These are phyloP conservation scores for Octomys mimax DNA, from an alignment of 2,797 vertebrate genomes.

Conservation along the genomic window DNA sequence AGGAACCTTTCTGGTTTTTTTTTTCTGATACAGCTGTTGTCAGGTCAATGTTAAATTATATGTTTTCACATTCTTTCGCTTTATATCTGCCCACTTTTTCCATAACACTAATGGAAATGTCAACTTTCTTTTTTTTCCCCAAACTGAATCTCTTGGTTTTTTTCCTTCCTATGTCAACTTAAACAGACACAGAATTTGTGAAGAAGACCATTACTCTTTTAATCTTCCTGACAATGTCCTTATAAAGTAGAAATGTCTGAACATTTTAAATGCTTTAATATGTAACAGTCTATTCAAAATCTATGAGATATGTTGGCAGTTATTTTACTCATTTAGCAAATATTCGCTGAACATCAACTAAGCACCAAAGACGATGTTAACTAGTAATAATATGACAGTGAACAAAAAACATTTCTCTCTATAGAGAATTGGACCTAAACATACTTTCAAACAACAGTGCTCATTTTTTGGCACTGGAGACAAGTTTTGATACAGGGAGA, in stretches of 20 bases:
- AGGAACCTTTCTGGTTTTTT: background rate
- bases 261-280: background rate
- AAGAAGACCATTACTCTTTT: background rate
- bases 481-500: background rate
- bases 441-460: background rate
- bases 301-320: background rate
- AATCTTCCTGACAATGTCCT: background rate
- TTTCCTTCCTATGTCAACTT: background rate
- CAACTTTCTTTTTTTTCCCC: background rate
- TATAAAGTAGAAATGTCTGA: background rate
- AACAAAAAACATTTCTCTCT: background rate
- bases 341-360: background rate
- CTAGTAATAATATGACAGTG: background rate
- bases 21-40: background rate
- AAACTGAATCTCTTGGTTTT: background rate
- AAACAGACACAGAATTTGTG: background rate
- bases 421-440: background rate
- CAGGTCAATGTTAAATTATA: background rate
- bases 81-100: background rate
- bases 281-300: background rate
- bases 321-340: constrained; percentile 24
- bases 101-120: background rate
- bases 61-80: background rate
- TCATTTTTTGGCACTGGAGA: background rate
- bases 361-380: background rate